Percentiles rank a stretch among this genome's conserved stretches.
Evolutionary conservation across 2,113 vertebrate genomes (phyloP).

Genomic region (Festucalex cinctus): DNA sequence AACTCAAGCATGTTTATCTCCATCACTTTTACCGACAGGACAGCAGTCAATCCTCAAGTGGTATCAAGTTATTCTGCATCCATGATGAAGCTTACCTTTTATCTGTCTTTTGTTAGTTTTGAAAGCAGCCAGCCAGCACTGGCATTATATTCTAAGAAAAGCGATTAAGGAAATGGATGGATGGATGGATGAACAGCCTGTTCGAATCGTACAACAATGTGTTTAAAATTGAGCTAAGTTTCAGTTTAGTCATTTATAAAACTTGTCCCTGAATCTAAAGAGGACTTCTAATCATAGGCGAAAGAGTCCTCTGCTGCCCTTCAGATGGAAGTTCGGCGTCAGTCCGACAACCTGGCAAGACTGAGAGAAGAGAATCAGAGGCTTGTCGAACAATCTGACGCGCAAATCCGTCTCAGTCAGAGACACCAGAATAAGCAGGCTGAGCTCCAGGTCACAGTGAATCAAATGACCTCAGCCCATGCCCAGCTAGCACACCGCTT

Average conservation of each 20-base stretch:
- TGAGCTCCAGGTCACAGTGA: conserved; percentile 77
- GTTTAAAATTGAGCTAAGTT: too few species aligned
- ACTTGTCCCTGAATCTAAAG: neutral
- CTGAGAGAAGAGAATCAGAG: conserved; percentile 76
- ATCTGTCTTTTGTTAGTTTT: neutral
- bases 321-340: conserved; percentile 74
- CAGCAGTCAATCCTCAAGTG: neutral
- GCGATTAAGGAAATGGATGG: too few species aligned
- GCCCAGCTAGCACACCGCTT: conserved; percentile 74
- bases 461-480: conserved; percentile 74
- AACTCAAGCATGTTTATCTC: conserved; percentile 1
- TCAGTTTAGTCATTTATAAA: neutral
- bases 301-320: conserved; percentile 69
- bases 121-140: neutral
- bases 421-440: conserved; percentile 54
- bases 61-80: neutral
- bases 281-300: conserved; percentile 47
- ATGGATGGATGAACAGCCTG: too few species aligned
- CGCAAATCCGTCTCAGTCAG: conserved; percentile 59
- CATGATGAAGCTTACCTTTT: neutral
- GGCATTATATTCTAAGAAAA: neutral
- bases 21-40: neutral
- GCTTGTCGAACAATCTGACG: conserved; percentile 71
- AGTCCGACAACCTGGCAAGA: conserved; percentile 66
- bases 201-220: too few species aligned